A percentile compares a stretch with the other conserved stretches of the same genome.
Conservation (phyloP, 2,888 invertebrate genomes). For the Polyploca ridens region DNA sequence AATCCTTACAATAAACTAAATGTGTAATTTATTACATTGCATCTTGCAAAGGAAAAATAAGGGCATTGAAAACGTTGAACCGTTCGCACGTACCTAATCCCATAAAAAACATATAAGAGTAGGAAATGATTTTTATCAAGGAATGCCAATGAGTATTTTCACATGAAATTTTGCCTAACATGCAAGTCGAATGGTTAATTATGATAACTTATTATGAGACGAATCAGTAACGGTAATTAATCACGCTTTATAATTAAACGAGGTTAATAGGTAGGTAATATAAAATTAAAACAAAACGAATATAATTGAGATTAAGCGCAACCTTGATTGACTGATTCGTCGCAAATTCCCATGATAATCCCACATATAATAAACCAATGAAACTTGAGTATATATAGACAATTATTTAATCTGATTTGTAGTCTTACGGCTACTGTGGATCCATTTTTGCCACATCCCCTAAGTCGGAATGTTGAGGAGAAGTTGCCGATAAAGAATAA, state of each 20-base stretch:
- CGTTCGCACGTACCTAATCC: not conserved
- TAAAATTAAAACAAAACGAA: not conserved
- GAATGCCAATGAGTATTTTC: not conserved
- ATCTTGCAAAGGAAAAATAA: not conserved
- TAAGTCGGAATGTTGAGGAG: conserved; percentile 89
- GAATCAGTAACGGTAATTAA: conserved; percentile 34
- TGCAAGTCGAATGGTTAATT: conserved; percentile 18
- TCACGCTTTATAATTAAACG: conserved; percentile 1
- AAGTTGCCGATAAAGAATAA: conserved; percentile 87
- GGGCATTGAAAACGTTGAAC: not conserved
- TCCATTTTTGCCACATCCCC: conserved; percentile 98
- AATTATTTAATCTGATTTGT: conserved; percentile 32
- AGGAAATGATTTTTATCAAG: not conserved
- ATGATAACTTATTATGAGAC: conserved; percentile 23
- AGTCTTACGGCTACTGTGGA: conserved; percentile 96
- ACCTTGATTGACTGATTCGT: conserved; percentile 8
- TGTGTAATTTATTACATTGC: not conserved
- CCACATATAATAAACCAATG: conserved; percentile 7
- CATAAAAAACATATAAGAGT: not conserved
- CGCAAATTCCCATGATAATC: conserved; percentile 7
- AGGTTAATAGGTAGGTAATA: not conserved
- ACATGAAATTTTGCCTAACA: conserved; percentile 13
- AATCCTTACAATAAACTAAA: not conserved
- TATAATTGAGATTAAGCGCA: conserved; percentile 8
- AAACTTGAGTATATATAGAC: conserved; percentile 12